Conservation (phyloP, 2,888 invertebrate genomes). For the Ornithoptera alexandrae region DNA sequence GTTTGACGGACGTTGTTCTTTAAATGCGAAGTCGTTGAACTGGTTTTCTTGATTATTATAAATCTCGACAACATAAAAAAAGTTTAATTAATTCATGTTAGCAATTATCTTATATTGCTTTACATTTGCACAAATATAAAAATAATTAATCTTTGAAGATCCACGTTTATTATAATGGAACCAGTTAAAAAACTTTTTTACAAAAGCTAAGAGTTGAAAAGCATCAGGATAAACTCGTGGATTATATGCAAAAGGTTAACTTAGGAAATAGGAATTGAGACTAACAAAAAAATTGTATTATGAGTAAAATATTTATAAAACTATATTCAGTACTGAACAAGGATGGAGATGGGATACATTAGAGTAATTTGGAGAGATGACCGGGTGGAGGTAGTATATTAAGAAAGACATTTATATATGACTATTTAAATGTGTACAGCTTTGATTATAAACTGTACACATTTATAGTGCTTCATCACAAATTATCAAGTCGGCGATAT, state of each 20-base stretch:
- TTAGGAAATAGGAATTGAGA: not conserved
- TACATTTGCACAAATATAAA: slow-evolving; percentile 6
- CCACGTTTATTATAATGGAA: not conserved
- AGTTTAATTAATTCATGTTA: slow-evolving; percentile 18
- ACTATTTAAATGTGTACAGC: not conserved
- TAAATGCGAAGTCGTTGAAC: slow-evolving; percentile 19
- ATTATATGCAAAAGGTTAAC: not conserved
- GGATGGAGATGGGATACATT: not conserved
- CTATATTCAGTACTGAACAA: not conserved
- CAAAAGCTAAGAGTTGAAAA: not conserved
- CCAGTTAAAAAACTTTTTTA: not conserved
- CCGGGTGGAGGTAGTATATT: too few species aligned
- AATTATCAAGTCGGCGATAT: too few species aligned
- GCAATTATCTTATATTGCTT: slow-evolving; percentile 15
- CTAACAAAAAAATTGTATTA: not conserved
- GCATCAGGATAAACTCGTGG: not conserved
- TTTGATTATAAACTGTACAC: too few species aligned
- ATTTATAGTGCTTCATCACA: too few species aligned
- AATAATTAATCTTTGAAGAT: not conserved
- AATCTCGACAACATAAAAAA: slow-evolving; percentile 10
- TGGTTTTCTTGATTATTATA: slow-evolving; percentile 12
- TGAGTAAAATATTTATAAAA: too few species aligned
- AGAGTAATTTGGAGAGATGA: not conserved
- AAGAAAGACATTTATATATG: too few species aligned
- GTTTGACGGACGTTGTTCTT: not conserved